Evolutionary conservation across 2,888 invertebrate species (phyloP), one percentile per base, ranked within the genome.

Genomic region (Adelphocoris suturalis): DNA sequence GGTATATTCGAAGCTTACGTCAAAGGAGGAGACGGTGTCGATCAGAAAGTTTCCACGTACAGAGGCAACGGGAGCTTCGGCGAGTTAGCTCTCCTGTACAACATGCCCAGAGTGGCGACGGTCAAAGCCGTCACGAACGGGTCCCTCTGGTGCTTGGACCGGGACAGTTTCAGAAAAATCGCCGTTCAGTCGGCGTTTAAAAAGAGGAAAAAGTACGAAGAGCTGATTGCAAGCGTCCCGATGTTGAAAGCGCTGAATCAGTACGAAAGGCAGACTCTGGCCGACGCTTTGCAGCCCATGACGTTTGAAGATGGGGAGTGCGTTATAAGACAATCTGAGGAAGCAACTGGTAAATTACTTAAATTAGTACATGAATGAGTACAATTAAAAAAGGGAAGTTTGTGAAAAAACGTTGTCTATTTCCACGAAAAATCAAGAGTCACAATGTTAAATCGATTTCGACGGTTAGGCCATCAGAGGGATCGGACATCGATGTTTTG

Each of bases 111-210:
- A 92, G 98, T 99, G 90, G 99, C 99, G 92, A 98, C 98, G 37
- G 97, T 99, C 92, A 96, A 96, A 93, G 97, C 97, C 19, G 95
- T 95, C 92, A 95, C 97, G 7, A 95, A 96, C 48, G 99, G 99
- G 90, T 96, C 97, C 75, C 95, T 99, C n/a, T 99, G 99, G 99
- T 99, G 98, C 92, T 98, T 99, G 98, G 98, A 98, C 94, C 96
- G 99, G 91, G 97, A 97, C 93, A 99, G 98, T 91, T 99, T 99
- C 95, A 96, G 98, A 92, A 96, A 98, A 93, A 99, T 99, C 93
- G 95, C 99, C 92, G 95, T 99, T 92, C 99, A 98, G 95, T 97
- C 97, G 93, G 99, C 99, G 92, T 99, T 98, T 95, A 97, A 97
- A 94, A 99, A 99, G 94, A 96, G 99, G 94, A 98, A 98, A 96